Conservation (phyloP, 2,888 invertebrate species). For the Clitarchus hookeri region DNA sequence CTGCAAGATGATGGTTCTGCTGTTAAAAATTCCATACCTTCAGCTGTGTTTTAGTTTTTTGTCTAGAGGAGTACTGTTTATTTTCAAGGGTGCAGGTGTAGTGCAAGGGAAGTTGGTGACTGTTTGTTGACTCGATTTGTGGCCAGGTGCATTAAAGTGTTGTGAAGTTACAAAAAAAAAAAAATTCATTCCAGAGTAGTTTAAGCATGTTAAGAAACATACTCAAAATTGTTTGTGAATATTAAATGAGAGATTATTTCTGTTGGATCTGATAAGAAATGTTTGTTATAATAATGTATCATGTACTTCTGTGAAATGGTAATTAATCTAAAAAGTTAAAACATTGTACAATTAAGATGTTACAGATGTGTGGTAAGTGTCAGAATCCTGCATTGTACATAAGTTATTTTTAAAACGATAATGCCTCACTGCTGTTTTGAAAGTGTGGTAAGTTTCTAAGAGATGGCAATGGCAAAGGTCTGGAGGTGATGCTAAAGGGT, state of each 20-base stretch:
- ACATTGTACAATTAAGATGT: neutral
- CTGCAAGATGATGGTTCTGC: constrained; percentile 44
- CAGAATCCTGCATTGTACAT: constrained; percentile 9
- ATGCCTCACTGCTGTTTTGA: neutral
- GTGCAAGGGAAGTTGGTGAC: constrained; percentile 2
- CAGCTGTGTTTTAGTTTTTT: constrained; percentile 45
- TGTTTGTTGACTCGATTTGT: neutral
- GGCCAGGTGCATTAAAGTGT: constrained; percentile 8
- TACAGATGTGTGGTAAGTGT: constrained; percentile 2
- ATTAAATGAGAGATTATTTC: constrained; percentile 17
- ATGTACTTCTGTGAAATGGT: constrained; percentile 4
- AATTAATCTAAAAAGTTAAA: neutral
- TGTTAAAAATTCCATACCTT: constrained; percentile 45
- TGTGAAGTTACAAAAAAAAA: neutral
- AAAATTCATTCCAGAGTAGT: constrained; percentile 1
- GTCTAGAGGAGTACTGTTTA: constrained; percentile 42
- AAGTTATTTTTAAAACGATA: constrained; percentile 19
- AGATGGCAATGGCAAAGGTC: neutral
- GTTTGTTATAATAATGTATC: neutral
- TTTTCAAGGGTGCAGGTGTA: constrained; percentile 38
- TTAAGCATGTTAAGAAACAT: constrained; percentile 7
- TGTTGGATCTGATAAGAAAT: constrained; percentile 19
- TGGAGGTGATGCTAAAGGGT: constrained; percentile 11
- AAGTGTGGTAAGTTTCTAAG: constrained; percentile 4
- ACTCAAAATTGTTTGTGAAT: constrained; percentile 14